Conservation (phyloP, 2,797 vertebrate genomes). For the Gadopsis marmoratus region DNA sequence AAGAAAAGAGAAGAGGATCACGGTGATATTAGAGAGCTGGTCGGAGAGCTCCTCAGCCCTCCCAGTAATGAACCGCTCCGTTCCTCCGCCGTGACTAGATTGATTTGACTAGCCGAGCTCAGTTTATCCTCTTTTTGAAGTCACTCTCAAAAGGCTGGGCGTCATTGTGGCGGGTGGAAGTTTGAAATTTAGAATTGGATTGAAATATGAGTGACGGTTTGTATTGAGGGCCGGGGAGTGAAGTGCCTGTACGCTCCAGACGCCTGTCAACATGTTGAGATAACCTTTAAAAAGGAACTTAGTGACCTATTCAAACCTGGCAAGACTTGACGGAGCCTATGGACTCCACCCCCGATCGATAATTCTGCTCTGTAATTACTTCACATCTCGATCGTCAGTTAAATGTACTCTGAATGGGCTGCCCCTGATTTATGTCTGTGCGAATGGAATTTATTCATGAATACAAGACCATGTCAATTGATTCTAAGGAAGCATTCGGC, state of each 20-base stretch:
- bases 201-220: slow-evolving; percentile 54
- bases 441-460: slow-evolving; percentile 13
- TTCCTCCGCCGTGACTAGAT: slow-evolving; percentile 73
- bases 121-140: slow-evolving; percentile 74
- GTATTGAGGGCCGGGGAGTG: slow-evolving; percentile 24
- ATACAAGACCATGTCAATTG: not conserved
- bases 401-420: slow-evolving; percentile 20
- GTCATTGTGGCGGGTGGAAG: slow-evolving; percentile 51
- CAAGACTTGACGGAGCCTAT: slow-evolving; percentile 42
- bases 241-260: slow-evolving; percentile 17
- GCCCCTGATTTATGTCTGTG: slow-evolving; percentile 14
- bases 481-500: not conserved
- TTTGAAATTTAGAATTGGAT: slow-evolving; percentile 51
- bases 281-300: slow-evolving; percentile 66
- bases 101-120: slow-evolving; percentile 75
- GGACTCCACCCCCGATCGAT: slow-evolving; percentile 47
- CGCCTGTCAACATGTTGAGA: slow-evolving; percentile 46
- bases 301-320: slow-evolving; percentile 51
- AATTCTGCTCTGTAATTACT: slow-evolving; percentile 52
- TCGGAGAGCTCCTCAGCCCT: slow-evolving; percentile 71
- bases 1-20: slow-evolving; percentile 79
- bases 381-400: slow-evolving; percentile 50
- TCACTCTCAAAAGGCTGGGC: slow-evolving; percentile 54
- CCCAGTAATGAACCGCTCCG: slow-evolving; percentile 76
- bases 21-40: slow-evolving; percentile 79